Conservation (phyloP, 2,113 vertebrate species). For the Camelus dromedarius region DNA sequence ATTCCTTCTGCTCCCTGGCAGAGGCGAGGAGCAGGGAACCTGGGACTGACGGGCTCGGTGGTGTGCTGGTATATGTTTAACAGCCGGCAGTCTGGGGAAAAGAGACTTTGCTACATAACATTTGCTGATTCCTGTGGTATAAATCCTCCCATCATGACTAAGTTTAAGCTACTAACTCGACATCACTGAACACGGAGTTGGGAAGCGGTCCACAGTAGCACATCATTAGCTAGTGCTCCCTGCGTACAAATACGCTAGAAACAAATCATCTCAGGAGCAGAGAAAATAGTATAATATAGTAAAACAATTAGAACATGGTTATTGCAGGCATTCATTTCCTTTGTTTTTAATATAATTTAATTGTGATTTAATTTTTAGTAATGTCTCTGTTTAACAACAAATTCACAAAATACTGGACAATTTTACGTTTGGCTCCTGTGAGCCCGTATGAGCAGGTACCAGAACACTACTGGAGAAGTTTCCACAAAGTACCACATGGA, state of each 20-base stretch:
- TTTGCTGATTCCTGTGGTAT: background rate
- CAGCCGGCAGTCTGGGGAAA: background rate
- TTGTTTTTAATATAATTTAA: conserved; percentile 9
- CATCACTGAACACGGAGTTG: background rate
- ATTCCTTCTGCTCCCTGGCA: background rate
- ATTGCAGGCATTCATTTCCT: background rate
- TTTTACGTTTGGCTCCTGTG: background rate
- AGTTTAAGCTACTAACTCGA: background rate
- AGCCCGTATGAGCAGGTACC: background rate
- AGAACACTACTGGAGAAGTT: background rate
- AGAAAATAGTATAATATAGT: background rate
- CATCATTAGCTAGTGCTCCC: background rate
- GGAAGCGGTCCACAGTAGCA: background rate
- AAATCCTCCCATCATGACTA: background rate
- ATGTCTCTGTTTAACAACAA: background rate
- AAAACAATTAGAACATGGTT: background rate
- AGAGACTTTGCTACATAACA: background rate
- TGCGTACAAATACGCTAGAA: background rate
- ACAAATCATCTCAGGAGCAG: background rate
- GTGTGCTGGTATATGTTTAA: background rate
- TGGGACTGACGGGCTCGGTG: background rate
- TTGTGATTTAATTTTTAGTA: conserved; percentile 22
- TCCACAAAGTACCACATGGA: background rate
- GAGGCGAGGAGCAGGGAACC: background rate
- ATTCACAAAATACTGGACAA: background rate